Conservation (phyloP, 2,113 vertebrate genomes). For the Aspidoscelis tigris region DNA sequence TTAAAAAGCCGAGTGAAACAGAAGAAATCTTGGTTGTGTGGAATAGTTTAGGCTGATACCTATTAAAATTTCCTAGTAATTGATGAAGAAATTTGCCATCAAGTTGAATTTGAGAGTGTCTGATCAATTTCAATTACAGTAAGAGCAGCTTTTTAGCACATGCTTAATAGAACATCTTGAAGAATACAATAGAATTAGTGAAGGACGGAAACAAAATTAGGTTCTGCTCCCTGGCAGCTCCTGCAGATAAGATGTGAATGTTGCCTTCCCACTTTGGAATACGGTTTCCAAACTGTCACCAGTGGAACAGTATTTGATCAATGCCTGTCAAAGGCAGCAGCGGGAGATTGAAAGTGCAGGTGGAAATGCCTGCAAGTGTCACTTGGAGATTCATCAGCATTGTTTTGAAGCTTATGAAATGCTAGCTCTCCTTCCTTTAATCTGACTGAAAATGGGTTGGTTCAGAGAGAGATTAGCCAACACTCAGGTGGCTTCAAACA, state of each 20-base stretch:
- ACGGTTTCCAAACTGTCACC: background rate
- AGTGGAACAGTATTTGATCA: background rate
- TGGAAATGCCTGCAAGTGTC: no score
- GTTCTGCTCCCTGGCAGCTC: background rate
- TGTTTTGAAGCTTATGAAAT: no score
- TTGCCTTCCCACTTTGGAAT: background rate
- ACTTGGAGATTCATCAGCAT: no score
- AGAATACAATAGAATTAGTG: background rate
- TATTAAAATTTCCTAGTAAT: background rate
- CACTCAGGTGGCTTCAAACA: no score
- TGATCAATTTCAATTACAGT: slow-evolving; percentile 40
- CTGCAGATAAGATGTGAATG: background rate
- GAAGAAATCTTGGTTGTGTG: rapidly evolving
- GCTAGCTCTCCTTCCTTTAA: no score
- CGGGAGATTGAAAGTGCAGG: no score
- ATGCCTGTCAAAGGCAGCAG: background rate
- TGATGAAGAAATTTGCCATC: slow-evolving; percentile 15
- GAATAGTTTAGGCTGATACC: background rate
- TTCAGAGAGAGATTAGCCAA: no score
- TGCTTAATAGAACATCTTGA: background rate
- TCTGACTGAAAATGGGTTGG: no score
- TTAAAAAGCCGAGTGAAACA: background rate
- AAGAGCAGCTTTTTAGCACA: background rate
- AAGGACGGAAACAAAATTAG: background rate
- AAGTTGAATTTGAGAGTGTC: slow-evolving; percentile 12